Percentiles rank a stretch among this genome's conserved stretches.
Conservation (phyloP, 2,888 invertebrate species). For the Arctia plantaginis region DNA sequence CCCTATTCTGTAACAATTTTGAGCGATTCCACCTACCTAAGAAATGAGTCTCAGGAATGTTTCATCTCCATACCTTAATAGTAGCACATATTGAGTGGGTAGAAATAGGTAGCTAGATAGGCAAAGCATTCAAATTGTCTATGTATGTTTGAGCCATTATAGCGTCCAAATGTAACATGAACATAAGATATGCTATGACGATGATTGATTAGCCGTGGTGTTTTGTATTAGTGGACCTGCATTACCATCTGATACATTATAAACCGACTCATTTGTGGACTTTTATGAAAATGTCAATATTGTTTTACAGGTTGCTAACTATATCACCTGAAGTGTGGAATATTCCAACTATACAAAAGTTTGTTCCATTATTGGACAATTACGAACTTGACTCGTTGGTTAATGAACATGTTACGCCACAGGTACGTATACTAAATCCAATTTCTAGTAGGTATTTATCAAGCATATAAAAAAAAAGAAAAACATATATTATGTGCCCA, state of each 20-base stretch:
- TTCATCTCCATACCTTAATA: not conserved
- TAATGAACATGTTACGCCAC: constrained; percentile 92
- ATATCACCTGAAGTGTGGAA: constrained; percentile 88
- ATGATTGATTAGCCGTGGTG: not conserved
- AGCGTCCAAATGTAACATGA: not conserved
- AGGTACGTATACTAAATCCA: constrained; percentile 59
- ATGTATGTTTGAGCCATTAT: not conserved
- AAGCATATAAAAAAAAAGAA: not conserved
- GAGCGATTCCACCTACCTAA: too few relatives aligned
- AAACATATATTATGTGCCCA: too few relatives aligned
- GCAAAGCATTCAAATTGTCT: too few relatives aligned
- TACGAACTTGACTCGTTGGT: constrained; percentile 91
- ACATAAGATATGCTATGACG: not conserved
- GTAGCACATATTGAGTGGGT: not conserved
- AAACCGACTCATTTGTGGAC: not conserved
- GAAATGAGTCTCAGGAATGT: not conserved
- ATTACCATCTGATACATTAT: not conserved
- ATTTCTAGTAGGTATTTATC: not conserved
- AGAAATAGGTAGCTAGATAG: not conserved
- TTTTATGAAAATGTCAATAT: constrained; percentile 25
- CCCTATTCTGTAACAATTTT: too few relatives aligned
- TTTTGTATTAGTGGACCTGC: not conserved
- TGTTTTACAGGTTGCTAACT: constrained; percentile 87
- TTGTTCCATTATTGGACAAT: constrained; percentile 93
- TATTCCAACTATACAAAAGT: constrained; percentile 91